Conservation (phyloP, 2,888 invertebrate species). For the Campoplex nolae region DNA sequence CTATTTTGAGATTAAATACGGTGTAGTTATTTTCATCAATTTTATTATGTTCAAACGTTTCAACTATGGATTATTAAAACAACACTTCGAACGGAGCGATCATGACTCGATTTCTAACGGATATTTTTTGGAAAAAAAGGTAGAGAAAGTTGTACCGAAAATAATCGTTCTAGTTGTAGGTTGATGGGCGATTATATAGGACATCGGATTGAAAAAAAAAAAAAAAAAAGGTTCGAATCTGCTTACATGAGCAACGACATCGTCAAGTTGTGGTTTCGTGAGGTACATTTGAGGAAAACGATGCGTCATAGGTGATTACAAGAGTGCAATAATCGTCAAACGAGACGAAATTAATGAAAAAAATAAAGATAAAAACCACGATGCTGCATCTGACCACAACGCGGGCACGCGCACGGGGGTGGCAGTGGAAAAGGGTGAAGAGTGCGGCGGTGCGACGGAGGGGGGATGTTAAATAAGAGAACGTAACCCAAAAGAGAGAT, state of each 20-base stretch:
- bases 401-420: slow-evolving; percentile 9
- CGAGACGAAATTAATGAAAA: neutral
- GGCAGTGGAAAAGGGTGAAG: neutral
- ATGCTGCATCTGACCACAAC: neutral
- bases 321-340: neutral
- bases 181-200: neutral
- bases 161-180: neutral
- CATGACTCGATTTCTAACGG: neutral
- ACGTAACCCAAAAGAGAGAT: slow-evolving; percentile 67
- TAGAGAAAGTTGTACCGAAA: neutral
- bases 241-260: neutral
- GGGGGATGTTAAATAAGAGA: slow-evolving; percentile 57
- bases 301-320: neutral
- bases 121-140: neutral
- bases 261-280: neutral
- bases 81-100: neutral
- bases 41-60: neutral
- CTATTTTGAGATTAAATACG: neutral
- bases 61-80: neutral
- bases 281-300: neutral
- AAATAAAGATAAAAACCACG: neutral
- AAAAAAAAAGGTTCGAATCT: neutral
- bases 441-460: neutral
- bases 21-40: neutral
- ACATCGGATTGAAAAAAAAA: neutral